Evolutionary conservation across 1,140 invertebrate genomes (phyloP), one percentile per base, ranked within the genome.

Genomic region (Drosophila ficusphila): DNA sequence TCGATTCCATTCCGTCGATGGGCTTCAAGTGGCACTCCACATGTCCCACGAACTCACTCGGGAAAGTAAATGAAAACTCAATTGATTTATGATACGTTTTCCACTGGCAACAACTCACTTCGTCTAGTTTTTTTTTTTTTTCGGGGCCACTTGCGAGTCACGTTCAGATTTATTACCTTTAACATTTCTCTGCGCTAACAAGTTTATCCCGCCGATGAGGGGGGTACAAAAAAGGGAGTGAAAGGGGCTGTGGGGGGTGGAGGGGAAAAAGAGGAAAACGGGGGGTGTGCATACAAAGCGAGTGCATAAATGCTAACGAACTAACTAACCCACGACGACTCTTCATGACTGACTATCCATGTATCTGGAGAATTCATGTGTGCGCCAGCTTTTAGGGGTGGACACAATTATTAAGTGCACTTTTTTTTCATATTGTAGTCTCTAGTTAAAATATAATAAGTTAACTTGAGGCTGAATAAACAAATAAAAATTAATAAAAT

Each of bases 261-360:
- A 14, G 33, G 25, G 19, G 16, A 11, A 21, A 25, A 16, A 33
- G 12, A 9, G 19, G 6, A 5, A 1, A 7, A n/a, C 25, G 16
- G 21, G 61, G 48, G 29, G 53, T 64, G 64, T 42, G 61, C 62
- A 70, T 61, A 49, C 61, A 74, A 57, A 79, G 76, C 46, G 53
- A 83, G 75, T 85, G 79, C 76, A 83, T 83, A 83, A 83, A 83
- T 83, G 79, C 79, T 83, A 83, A 83, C 79, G 79, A 83, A 83
- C 79, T 83, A 83, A 83, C 79, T 83, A 85, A 83, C 79, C 76
- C 79, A 79, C 54, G 79, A 64, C 60, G 73, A 82, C 81, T 71
- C 51, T 62, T 27, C 60, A 19, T 39, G 16, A 29, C 58, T 31
- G 33, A 57, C 46, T 46, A 68, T 51, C 29, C 64, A 27, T 51